phyloP scores from a whole-genome alignment of 2,797 vertebrate species.

The Staurois parvus region DNA sequence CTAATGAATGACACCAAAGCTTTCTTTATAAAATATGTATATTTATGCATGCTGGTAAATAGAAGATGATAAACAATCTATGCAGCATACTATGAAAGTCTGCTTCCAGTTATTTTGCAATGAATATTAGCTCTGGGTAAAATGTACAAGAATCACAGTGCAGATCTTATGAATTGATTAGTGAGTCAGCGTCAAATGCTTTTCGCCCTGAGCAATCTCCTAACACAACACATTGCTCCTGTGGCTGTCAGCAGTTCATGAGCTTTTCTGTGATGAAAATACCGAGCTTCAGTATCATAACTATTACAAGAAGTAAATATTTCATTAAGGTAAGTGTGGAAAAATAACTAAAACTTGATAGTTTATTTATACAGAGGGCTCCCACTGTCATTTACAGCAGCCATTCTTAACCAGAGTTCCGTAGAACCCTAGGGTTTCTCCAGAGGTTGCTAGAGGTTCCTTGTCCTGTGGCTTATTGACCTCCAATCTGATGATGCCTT shows the following conservation, averaged over 20 bases:
- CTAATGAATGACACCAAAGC: neutral
- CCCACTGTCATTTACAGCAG: too few relatives aligned
- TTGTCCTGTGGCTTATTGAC: too few relatives aligned
- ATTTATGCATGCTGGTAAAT: neutral
- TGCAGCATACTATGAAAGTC: neutral
- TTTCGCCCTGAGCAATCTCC: neutral
- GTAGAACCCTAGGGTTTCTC: too few relatives aligned
- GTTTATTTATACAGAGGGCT: too few relatives aligned
- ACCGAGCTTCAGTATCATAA: neutral
- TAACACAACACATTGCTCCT: neutral
- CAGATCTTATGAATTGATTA: neutral
- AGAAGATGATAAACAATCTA: neutral
- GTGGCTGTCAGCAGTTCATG: neutral
- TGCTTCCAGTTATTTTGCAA: neutral
- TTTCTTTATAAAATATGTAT: neutral
- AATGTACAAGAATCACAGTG: neutral
- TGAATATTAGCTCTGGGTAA: constrained; percentile 1
- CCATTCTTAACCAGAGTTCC: too few relatives aligned
- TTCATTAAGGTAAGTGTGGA: too few relatives aligned
- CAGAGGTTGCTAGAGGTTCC: too few relatives aligned
- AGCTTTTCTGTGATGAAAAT: neutral
- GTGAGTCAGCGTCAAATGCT: constrained; percentile 23
- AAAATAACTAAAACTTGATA: too few relatives aligned
- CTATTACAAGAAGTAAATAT: neutral
- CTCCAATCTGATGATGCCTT: too few relatives aligned